These are phyloP conservation scores for Eubasilissa splendida DNA, from an alignment of 2,888 invertebrate species.

Conservation along the genomic window DNA sequence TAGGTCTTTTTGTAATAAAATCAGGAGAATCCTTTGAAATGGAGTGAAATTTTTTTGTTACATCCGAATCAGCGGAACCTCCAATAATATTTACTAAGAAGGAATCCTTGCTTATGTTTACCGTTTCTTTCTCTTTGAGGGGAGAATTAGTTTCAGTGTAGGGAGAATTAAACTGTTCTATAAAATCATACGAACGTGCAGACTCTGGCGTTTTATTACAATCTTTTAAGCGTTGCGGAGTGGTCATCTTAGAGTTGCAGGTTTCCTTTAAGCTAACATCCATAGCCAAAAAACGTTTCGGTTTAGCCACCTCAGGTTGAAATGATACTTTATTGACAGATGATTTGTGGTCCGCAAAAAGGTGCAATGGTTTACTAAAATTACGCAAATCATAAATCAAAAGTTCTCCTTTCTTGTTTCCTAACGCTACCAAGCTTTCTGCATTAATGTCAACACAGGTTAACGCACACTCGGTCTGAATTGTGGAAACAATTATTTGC, in stretches of 20 bases:
- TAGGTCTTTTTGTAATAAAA: slow-evolving; percentile 3
- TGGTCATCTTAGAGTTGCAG: slow-evolving; percentile 20
- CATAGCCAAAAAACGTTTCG: slow-evolving; percentile 63
- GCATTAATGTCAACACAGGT: slow-evolving; percentile 67
- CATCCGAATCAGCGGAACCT: slow-evolving; percentile 7
- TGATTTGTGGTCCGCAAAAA: slow-evolving; percentile 70
- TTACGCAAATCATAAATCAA: slow-evolving; percentile 73
- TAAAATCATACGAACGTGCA: slow-evolving; percentile 49
- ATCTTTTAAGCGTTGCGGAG: not conserved
- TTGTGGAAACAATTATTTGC: slow-evolving; percentile 68
- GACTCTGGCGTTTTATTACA: slow-evolving; percentile 45
- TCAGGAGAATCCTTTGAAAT: not conserved
- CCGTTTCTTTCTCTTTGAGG: slow-evolving; percentile 31
- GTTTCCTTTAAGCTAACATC: slow-evolving; percentile 68
- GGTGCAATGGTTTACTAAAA: slow-evolving; percentile 67
- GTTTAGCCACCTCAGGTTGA: slow-evolving; percentile 64
- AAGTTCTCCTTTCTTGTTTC: slow-evolving; percentile 72
- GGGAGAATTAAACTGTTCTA: slow-evolving; percentile 51
- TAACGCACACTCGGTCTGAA: slow-evolving; percentile 66
- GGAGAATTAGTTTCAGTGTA: slow-evolving; percentile 24
- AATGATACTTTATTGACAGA: slow-evolving; percentile 69
- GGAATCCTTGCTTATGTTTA: slow-evolving; percentile 52
- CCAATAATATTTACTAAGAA: slow-evolving; percentile 53
- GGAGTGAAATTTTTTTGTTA: slow-evolving; percentile 1
- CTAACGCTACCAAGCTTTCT: slow-evolving; percentile 72